A percentile compares a stretch with the other conserved stretches of the same genome.
phyloP scores from a whole-genome alignment of 2,113 vertebrate genomes.

The Cyanoderma ruficeps region DNA sequence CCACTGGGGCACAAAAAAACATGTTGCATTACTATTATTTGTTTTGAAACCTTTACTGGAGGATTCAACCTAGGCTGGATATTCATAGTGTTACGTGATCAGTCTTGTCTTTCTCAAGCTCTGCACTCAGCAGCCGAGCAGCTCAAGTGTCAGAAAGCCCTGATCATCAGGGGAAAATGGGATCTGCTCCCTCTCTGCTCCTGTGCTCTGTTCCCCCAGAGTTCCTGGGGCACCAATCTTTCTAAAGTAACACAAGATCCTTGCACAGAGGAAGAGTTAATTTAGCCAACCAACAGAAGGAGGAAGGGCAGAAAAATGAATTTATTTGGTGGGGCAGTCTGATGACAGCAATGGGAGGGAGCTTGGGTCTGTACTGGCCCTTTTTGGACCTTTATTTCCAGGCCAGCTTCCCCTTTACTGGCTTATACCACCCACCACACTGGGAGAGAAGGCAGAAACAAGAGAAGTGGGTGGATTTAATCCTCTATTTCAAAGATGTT shows the following conservation, averaged over 20 bases:
- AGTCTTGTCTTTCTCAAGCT: not conserved
- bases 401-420: not conserved
- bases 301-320: not conserved
- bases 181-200: not conserved
- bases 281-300: not conserved
- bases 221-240: not conserved
- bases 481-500: slow-evolving; percentile 6
- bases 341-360: not conserved
- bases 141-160: not conserved
- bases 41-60: not conserved
- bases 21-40: not conserved
- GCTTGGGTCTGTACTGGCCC: not conserved
- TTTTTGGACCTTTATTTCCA: not conserved
- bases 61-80: not conserved
- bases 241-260: not conserved
- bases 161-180: not conserved
- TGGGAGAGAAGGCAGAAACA: not conserved
- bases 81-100: rapidly evolving
- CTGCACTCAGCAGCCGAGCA: not conserved
- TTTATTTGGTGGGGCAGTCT: not conserved
- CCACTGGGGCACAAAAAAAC: not conserved
- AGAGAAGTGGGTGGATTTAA: slow-evolving; percentile 16
- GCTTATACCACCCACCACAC: not conserved
- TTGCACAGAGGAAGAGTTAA: not conserved
- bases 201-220: not conserved